Conservation (phyloP, 2,113 vertebrate species). For the Saccopteryx bilineata region DNA sequence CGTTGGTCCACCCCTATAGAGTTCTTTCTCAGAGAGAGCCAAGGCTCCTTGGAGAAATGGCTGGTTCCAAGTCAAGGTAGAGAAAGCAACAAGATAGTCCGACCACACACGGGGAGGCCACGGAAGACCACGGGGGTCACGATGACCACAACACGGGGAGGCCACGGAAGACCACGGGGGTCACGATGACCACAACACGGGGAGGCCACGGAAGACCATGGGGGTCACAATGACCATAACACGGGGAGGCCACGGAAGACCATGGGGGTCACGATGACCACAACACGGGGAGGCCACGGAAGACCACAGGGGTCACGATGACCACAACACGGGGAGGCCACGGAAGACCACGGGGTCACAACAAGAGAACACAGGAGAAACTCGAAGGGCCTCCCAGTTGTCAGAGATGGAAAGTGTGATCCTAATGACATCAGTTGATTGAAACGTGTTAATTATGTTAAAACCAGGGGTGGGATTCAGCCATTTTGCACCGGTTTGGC, state of each 20-base stretch:
- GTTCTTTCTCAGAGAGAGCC: conserved; percentile 19
- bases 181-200: neutral
- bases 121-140: neutral
- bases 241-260: neutral
- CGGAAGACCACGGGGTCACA: neutral
- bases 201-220: neutral
- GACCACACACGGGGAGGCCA: neutral
- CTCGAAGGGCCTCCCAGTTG: neutral
- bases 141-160: neutral
- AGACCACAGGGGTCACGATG: neutral
- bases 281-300: neutral
- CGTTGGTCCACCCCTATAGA: neutral
- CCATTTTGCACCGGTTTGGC: no score
- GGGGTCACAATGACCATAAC: neutral
- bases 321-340: neutral
- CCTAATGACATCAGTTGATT: neutral
- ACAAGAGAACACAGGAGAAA: neutral
- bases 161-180: neutral
- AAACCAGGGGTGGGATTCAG: neutral
- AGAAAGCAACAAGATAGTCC: neutral
- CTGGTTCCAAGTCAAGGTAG: neutral
- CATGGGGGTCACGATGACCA: no score
- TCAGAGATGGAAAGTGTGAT: neutral
- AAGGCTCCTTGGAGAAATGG: neutral
- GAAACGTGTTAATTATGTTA: neutral